Base-by-base conservation (phyloP, 2,888 invertebrate genomes). In the Patella depressa region DNA sequence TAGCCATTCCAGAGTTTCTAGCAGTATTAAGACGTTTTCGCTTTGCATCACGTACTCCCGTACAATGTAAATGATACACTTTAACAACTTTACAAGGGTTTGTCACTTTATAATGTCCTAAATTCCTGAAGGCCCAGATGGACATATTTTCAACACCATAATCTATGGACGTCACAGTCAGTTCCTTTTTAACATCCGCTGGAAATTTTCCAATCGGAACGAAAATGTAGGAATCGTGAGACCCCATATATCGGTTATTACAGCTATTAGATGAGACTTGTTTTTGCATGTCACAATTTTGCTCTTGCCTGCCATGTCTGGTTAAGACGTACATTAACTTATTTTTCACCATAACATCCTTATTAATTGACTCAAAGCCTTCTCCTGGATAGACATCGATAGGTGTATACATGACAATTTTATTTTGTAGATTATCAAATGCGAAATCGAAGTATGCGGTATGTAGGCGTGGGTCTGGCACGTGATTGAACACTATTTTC, bases 181-280 rank as follows among this genome's bases (percentile, higher is more conserved):
- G 55, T 7, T 29, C 53, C 3, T 34, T 12, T 24, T 54, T 15
- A 15, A 24, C 19, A 3, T 53, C 34, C 5, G 24, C 45, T 11
- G 71, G 19, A n/a, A 76, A n/a, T n/a, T 12, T 12, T 24, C 71
- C 71, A 15, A 29, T 19, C 3, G 72, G 76, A 11, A 76, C 76
- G 54, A 76, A 76, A 45, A 76, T 53, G 57, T 72, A 76, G 29
- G 57, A 53, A 59, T 76, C 76, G 55, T 76, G 76, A 15, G 76
- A 76, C n/a, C 76, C 76, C 7, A 71, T 59, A 45, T 71, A 76
- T 14, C 29, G 17, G 7, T 57, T 34, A 4, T 71, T 59, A 34
- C 76, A 76, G 34, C 53, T 59, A 53, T 76, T 72, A 45, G 71
- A 54, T 17, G 70, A 29, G 9, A 9, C 45, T 0, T 45, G 9